Conservation (phyloP, 2,797 vertebrate species). For the Poeciliopsis presidionis region DNA sequence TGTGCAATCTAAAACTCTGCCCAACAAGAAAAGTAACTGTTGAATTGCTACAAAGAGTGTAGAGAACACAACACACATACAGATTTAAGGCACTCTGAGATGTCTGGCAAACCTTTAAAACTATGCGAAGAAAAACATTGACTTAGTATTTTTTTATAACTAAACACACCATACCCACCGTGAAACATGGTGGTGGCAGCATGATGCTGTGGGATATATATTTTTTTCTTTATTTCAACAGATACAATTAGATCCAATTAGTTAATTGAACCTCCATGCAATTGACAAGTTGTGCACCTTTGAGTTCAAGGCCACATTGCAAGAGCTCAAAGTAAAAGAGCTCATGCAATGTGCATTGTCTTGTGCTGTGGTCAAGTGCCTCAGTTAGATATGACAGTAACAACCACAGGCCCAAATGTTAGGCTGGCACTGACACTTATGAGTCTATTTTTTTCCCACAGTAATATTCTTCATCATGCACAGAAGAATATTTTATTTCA, state of each 20-base stretch:
- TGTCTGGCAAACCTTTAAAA: background rate
- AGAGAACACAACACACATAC: too few species aligned
- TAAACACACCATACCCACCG: background rate
- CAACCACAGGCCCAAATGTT: background rate
- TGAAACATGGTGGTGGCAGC: background rate
- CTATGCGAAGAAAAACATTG: background rate
- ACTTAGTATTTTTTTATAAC: background rate
- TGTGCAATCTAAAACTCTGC: too few species aligned
- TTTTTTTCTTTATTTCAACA: background rate
- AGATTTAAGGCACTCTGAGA: background rate
- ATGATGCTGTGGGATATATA: background rate
- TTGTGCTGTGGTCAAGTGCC: background rate
- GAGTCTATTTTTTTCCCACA: background rate
- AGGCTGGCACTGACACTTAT: background rate
- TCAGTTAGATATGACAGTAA: background rate
- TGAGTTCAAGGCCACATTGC: background rate
- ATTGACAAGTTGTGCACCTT: background rate
- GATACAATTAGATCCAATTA: background rate
- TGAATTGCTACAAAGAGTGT: too few species aligned
- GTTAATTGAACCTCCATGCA: background rate
- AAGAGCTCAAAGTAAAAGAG: too few species aligned
- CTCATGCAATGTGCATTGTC: too few species aligned
- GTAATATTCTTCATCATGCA: background rate
- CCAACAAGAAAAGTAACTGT: too few species aligned
- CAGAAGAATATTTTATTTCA: background rate